Evolutionary conservation across 2,113 vertebrate genomes (phyloP), one percentile per base, ranked within the genome.

Genomic region (Prunella himalayana): DNA sequence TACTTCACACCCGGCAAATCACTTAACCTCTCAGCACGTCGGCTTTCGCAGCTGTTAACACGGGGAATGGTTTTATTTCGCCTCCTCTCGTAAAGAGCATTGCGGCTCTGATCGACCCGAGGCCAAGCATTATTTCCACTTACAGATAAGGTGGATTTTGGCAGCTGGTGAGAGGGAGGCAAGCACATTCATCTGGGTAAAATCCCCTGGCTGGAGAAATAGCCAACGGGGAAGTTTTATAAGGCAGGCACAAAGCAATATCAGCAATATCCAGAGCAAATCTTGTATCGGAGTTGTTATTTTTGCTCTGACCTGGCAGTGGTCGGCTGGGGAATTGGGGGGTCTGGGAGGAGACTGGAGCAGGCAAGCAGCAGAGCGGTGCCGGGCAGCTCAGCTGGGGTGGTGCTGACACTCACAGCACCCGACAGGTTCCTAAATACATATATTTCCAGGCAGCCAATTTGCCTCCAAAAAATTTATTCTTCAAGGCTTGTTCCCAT

Each of bases 401-500:
- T 70, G 85, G 47, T 75, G 68, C 89, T 85, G 84, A 90, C 82
- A 92, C 77, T 59, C 73, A 50, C 82, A 88, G 80, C 73, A 70
- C 80, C 86, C 18, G n/a, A 80, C 95, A 95, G 91, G 70, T 91
- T 96, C 92, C 77, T 65, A 41, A 89, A 87, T 65, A 90, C 83
- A 86, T 78, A 3, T 33, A 96, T 93, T 94, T 97, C 88, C 84
- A 96, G 87, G 92, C 96, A 96, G 94, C 60, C 91, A 95, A 83
- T 95, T 95, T 94, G 95, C 85, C 90, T 97, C 95, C 42, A 85
- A 96, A 97, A 94, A 97, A 92, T 84, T 86, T 96, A 95, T 92
- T 97, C 94, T 92, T 95, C 94, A 93, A 96, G 92, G 37, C 90
- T 92, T 88, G 51, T 90, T 97, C 91, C 95, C 95, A 97, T 96